Conservation (phyloP, 2,113 vertebrate species). For the Condylura cristata region DNA sequence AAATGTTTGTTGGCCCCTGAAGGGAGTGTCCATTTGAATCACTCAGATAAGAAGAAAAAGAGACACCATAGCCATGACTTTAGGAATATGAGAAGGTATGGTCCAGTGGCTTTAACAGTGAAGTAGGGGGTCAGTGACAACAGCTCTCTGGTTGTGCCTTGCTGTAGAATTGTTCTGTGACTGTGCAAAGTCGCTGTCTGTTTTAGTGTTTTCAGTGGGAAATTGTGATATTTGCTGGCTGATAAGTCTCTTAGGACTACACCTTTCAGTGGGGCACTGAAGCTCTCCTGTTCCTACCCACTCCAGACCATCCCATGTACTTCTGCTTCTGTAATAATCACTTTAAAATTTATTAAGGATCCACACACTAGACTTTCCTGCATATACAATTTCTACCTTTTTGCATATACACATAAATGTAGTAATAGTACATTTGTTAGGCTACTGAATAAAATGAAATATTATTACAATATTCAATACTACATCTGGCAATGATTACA, state of each 20-base stretch:
- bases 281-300: not conserved
- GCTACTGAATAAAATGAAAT: not conserved
- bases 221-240: not conserved
- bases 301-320: fast-evolving
- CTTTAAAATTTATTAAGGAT: not conserved
- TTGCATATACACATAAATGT: not conserved
- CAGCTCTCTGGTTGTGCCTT: not conserved
- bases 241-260: not conserved
- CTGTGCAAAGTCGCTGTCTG: not conserved
- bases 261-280: not conserved
- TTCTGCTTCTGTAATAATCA: not conserved
- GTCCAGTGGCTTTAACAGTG: not conserved
- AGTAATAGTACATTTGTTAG: not conserved
- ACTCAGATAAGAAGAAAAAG: not conserved
- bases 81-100: not conserved
- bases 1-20: not conserved
- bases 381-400: not conserved
- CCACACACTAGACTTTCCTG: not conserved
- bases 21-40: not conserved
- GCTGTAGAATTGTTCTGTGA: not conserved
- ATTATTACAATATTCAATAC: not conserved
- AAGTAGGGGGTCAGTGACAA: too few relatives aligned
- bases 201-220: not conserved
- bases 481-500: not conserved
- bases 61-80: not conserved